Evolutionary conservation across 2,888 invertebrate genomes (phyloP).

Genomic region (Stenoptilia bipunctidactyla): DNA sequence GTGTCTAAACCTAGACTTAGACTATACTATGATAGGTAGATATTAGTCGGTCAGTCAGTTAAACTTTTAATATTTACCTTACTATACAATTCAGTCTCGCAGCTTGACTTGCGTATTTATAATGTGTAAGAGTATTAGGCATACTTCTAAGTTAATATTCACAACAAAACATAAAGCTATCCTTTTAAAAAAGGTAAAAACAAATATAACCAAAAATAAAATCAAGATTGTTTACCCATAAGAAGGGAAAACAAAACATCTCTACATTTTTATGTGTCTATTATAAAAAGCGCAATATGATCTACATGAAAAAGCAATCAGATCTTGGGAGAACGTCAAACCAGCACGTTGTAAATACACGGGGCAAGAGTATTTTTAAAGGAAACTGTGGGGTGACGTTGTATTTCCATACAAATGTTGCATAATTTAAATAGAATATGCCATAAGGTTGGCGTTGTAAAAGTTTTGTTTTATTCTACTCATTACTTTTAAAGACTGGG

Average conservation of each 20-base stretch:
- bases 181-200: too few species aligned
- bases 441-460: neutral
- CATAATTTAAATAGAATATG: slow-evolving; percentile 39
- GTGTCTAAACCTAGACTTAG: too few species aligned
- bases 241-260: slow-evolving; percentile 1
- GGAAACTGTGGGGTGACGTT: slow-evolving; percentile 38
- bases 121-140: too few species aligned
- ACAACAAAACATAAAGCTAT: too few species aligned
- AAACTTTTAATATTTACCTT: too few species aligned
- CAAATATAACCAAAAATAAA: too few species aligned
- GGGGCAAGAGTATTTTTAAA: slow-evolving; percentile 35
- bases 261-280: neutral
- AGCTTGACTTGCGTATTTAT: too few species aligned
- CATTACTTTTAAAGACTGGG: neutral
- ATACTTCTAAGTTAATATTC: too few species aligned
- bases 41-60: too few species aligned
- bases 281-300: slow-evolving; percentile 24
- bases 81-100: too few species aligned
- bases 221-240: too few species aligned
- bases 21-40: too few species aligned
- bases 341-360: slow-evolving; percentile 24
- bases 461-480: neutral
- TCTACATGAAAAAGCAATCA: slow-evolving; percentile 67
- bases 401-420: slow-evolving; percentile 68
- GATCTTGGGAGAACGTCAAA: slow-evolving; percentile 49